Conservation (phyloP, 2,888 invertebrate genomes). For the Agrotis clavis region DNA sequence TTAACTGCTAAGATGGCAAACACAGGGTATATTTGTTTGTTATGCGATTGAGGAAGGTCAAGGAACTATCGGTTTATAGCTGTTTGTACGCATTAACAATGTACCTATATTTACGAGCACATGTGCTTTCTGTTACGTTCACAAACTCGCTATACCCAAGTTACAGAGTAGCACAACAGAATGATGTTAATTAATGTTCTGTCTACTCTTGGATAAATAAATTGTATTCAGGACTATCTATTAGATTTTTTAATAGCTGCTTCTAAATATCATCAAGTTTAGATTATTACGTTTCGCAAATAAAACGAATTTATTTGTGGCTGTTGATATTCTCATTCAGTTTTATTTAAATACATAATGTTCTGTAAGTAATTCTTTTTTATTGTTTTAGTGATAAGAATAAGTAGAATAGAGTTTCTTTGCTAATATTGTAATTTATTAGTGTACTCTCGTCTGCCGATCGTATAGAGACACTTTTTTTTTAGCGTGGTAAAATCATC, state of each 20-base stretch:
- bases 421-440: not conserved
- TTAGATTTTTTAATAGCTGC: not conserved
- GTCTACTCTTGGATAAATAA: not conserved
- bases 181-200: not conserved
- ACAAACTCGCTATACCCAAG: no score
- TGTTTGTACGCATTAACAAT: not conserved
- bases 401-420: no score
- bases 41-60: conserved; percentile 6
- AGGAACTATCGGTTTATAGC: not conserved
- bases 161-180: no score
- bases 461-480: no score
- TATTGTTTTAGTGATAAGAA: not conserved
- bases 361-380: not conserved
- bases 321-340: conserved; percentile 4
- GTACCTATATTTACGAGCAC: no score
- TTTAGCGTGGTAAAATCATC: no score
- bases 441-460: no score
- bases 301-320: conserved; percentile 17
- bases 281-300: conserved; percentile 1
- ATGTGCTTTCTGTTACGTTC: no score
- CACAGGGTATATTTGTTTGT: not conserved
- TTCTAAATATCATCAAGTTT: not conserved
- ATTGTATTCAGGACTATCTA: not conserved
- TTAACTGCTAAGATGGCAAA: not conserved
- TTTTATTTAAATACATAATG: not conserved